These are phyloP conservation scores for Anas capensis DNA, from an alignment of 2,797 vertebrate genomes.

Conservation along the genomic window DNA sequence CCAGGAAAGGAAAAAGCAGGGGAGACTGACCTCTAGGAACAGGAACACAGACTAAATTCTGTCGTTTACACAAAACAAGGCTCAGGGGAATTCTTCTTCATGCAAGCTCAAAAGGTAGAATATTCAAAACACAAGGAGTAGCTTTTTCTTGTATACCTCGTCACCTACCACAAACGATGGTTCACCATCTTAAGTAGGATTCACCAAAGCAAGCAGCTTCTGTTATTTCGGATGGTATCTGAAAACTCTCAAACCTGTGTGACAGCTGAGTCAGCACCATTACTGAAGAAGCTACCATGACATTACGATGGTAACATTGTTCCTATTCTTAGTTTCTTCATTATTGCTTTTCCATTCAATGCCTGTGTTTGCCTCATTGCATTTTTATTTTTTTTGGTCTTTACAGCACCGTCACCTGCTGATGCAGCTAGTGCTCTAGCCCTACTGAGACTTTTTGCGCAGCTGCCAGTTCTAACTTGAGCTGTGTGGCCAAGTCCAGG, in stretches of 20 bases:
- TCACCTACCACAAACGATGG: background rate
- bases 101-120: background rate
- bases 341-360: slow-evolving; percentile 65
- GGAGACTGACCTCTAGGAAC: background rate
- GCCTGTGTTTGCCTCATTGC: slow-evolving; percentile 69
- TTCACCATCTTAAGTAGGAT: background rate
- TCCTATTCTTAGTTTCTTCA: slow-evolving; percentile 64
- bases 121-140: background rate
- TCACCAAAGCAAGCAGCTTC: background rate
- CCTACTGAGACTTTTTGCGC: slow-evolving; percentile 29
- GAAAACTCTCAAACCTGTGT: background rate
- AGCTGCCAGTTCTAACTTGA: slow-evolving; percentile 77
- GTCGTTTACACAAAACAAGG: background rate
- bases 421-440: slow-evolving; percentile 50
- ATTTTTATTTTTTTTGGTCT: slow-evolving; percentile 51
- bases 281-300: background rate
- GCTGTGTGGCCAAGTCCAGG: slow-evolving; percentile 67
- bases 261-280: background rate
- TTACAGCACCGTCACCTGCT: slow-evolving; percentile 61
- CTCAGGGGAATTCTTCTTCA: background rate
- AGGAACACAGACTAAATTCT: background rate
- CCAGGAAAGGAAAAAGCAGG: background rate
- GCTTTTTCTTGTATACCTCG: background rate
- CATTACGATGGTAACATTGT: background rate
- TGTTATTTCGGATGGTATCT: background rate